Base-by-base conservation (phyloP, 53 echinoderm and acorn worm species). In the Hippasteria phrygiana region DNA sequence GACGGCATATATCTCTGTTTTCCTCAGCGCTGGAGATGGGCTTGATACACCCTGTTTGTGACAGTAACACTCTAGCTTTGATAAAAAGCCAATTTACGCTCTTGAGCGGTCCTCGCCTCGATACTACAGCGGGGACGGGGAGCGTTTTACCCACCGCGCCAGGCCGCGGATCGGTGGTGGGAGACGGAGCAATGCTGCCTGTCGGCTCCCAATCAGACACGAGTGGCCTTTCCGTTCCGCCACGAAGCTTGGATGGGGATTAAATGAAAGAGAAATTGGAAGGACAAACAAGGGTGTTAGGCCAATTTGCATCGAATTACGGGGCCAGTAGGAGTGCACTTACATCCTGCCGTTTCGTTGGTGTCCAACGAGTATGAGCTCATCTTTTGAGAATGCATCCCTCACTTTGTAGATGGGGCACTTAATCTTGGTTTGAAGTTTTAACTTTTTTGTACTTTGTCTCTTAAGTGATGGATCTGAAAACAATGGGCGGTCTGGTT, bases 191-290 rank as follows among this genome's bases (percentile, higher is more conserved):
- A 64, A 85, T 85, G 85, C 70, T 11, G 43, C 78, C 28, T 20
- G 55, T 62, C 37, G 32, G n/a, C 24, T 26, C 43, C 79, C 64
- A 37, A 82, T 82, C 63, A 82, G 82, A 42, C 82, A 82, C 42
- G 46, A 82, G 82, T 82, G 82, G 82, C 29, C 82, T 82, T 82
- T 82, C 82, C 65, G 43, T 43, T 64, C 45, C 28, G 80, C 34
- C 65, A 64, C 24, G 38, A 65, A 64, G 47, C 35, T 35, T 71
- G 85, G 85, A 85, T 85, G 53, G 85, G 85, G 85, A 71, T 85
- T 85, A 85, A 71, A 85, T 85, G 85, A 85, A 85, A 43, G 85
- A 53, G 71, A 71, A 85, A 85, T 85, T 85, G 85, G 85, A 85
- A 85, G 14, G 85, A 71, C 71, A 85, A 85, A 85, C 85, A 85